phyloP scores from a whole-genome alignment of 1,140 invertebrate genomes.

The Cryptotermes secundus region DNA sequence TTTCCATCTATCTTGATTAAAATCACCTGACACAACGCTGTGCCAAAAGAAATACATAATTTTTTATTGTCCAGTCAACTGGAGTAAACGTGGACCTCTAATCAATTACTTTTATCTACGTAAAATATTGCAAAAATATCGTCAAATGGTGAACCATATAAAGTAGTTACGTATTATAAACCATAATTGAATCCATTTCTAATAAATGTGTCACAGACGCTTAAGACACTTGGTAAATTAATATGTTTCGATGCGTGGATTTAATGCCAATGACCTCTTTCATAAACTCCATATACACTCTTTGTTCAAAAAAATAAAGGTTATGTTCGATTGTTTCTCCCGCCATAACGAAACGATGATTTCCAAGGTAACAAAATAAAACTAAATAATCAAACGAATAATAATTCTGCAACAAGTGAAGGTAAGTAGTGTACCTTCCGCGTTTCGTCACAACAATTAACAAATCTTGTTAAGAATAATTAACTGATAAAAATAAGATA shows the following conservation, averaged over 20 bases:
- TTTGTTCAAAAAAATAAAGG: neutral
- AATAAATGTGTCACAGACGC: neutral
- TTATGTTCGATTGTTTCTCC: too few species aligned
- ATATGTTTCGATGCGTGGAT: neutral
- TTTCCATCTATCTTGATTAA: neutral
- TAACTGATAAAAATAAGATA: too few species aligned
- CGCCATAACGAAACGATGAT: too few species aligned
- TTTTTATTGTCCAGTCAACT: neutral
- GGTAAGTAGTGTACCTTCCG: too few species aligned
- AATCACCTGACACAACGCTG: neutral
- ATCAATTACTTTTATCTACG: neutral
- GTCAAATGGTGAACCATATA: neutral
- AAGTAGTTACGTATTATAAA: neutral
- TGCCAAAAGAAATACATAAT: neutral
- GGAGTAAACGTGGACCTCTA: neutral
- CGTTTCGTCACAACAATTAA: too few species aligned
- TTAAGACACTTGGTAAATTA: neutral
- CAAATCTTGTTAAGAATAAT: too few species aligned
- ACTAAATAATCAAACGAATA: too few species aligned
- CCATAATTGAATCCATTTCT: neutral
- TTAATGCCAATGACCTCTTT: neutral
- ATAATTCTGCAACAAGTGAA: too few species aligned
- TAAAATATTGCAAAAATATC: too few species aligned
- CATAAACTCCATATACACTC: neutral
- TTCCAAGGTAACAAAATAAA: too few species aligned